These are phyloP conservation scores for Agrochola lota DNA, from an alignment of 2,888 invertebrate genomes.

Conservation along the genomic window DNA sequence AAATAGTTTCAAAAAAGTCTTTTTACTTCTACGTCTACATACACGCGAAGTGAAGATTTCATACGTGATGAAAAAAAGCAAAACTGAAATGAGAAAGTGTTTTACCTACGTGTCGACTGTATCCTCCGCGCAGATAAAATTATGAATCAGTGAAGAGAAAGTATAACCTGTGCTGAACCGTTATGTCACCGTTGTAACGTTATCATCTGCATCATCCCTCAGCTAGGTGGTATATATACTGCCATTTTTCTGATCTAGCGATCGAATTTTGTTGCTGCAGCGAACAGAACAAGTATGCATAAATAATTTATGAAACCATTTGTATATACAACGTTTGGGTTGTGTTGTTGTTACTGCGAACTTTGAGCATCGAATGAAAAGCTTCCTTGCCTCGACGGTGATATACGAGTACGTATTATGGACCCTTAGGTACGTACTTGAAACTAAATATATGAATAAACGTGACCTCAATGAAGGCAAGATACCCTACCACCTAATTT, in stretches of 20 bases:
- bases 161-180: constrained; percentile 64
- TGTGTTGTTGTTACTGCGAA: constrained; percentile 1
- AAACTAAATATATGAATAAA: not conserved
- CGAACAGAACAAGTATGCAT: not conserved
- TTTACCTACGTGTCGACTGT: constrained; percentile 53
- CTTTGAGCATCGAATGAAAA: constrained; percentile 9
- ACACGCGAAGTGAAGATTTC: constrained; percentile 16
- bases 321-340: not conserved
- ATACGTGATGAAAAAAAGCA: constrained; percentile 52
- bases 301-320: constrained; percentile 2
- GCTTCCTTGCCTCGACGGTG: not conserved
- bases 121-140: constrained; percentile 58
- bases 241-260: not conserved
- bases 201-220: constrained; percentile 49
- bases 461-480: constrained; percentile 32
- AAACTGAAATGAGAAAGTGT: constrained; percentile 66
- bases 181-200: constrained; percentile 59
- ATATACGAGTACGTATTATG: not conserved
- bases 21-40: not conserved
- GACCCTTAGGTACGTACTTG: not conserved
- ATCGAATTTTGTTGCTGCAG: not conserved
- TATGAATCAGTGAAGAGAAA: constrained; percentile 69
- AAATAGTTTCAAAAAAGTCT: not conserved
- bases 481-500: constrained; percentile 38
- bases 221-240: not conserved